Percentiles rank a stretch among this genome's conserved stretches.
phyloP scores from a whole-genome alignment of 1,140 invertebrate species.

The Aethina tumida region DNA sequence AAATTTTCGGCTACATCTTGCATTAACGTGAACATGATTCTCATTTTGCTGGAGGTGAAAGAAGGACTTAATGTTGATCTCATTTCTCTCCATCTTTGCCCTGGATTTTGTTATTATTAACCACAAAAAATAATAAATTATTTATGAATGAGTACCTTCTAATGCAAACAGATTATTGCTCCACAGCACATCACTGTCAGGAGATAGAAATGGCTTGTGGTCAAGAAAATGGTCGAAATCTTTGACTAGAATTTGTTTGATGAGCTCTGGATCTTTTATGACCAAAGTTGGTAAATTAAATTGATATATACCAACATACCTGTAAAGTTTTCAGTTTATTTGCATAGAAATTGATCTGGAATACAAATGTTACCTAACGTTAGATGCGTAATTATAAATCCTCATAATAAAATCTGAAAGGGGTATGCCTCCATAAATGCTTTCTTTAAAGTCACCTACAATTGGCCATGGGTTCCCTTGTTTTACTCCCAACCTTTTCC shows the following conservation, averaged over 20 bases:
- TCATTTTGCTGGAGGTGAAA: conserved; percentile 35
- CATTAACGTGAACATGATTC: conserved; percentile 29
- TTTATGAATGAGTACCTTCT: too few relatives aligned
- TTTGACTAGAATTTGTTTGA: conserved; percentile 49
- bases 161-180: conserved; percentile 43
- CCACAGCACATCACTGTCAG: conserved; percentile 42
- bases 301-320: conserved; percentile 43
- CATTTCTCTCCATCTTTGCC: conserved; percentile 32
- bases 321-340: too few relatives aligned
- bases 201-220: conserved; percentile 37
- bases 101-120: conserved; percentile 25
- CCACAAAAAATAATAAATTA: too few relatives aligned
- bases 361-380: too few relatives aligned
- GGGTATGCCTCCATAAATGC: too few relatives aligned
- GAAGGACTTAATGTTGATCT: conserved; percentile 32
- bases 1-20: conserved; percentile 23
- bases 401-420: too few relatives aligned
- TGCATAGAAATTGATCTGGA: too few relatives aligned
- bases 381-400: too few relatives aligned
- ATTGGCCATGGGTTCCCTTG: too few relatives aligned
- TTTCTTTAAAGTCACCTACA: too few relatives aligned
- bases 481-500: too few relatives aligned
- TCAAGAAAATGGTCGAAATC: conserved; percentile 56
- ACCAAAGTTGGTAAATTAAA: conserved; percentile 42
- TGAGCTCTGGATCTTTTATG: conserved; percentile 48